Evolutionary conservation across 2,888 invertebrate species (phyloP).

Genomic region (Cepaea hortensis): DNA sequence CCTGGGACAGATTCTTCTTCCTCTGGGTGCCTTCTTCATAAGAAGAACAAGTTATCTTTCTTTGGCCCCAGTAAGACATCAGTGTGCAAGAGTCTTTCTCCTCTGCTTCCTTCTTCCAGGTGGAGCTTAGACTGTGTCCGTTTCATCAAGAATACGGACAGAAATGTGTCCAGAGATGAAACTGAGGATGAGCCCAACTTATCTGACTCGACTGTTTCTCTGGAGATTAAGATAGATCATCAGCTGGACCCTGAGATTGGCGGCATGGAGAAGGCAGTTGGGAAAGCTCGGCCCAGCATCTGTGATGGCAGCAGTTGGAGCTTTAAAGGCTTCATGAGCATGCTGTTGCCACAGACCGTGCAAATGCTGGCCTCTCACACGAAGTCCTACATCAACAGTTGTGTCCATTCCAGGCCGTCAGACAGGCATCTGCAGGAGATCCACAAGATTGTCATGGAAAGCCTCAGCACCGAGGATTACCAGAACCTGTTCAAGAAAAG

Average conservation of each 20-base stretch:
- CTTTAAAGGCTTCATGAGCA: slow-evolving; percentile 14
- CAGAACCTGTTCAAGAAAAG: slow-evolving; percentile 4
- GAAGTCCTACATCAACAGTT: slow-evolving; percentile 41
- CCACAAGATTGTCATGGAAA: slow-evolving; percentile 21
- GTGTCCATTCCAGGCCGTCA: slow-evolving; percentile 25
- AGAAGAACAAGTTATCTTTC: not conserved
- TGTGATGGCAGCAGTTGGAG: slow-evolving; percentile 8
- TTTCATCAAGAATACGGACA: not conserved
- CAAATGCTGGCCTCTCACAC: slow-evolving; percentile 40
- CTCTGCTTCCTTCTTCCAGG: not conserved
- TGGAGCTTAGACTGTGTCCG: slow-evolving; percentile 11
- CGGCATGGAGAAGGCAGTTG: not conserved
- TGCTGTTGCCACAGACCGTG: slow-evolving; percentile 29
- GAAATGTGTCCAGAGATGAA: not conserved
- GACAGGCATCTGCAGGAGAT: slow-evolving; percentile 30
- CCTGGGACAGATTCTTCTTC: not conserved
- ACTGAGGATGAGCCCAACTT: slow-evolving; percentile 7
- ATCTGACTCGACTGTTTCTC: slow-evolving; percentile 8
- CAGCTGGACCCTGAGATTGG: not conserved
- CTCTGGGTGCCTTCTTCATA: not conserved
- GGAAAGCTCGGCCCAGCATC: not conserved
- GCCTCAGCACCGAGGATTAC: slow-evolving; percentile 25
- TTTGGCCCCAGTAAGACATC: not conserved
- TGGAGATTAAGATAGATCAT: not conserved
- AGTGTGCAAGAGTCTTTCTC: not conserved